Conservation (phyloP, 2,113 vertebrate species). For the Microtus ochrogaster region DNA sequence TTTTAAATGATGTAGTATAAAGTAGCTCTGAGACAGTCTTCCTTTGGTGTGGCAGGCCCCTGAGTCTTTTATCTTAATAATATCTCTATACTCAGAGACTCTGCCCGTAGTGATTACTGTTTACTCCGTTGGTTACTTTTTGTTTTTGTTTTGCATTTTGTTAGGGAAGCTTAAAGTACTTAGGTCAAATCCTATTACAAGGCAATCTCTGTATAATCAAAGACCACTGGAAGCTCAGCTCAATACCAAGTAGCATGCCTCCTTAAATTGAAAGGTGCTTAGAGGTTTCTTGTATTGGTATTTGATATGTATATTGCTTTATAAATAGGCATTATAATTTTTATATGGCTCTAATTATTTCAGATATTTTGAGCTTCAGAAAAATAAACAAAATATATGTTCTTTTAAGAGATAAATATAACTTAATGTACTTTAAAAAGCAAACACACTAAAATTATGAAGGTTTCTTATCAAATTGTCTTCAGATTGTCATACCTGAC, state of each 20-base stretch:
- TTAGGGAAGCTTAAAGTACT: conserved; percentile 64
- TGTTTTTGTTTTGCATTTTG: conserved; percentile 71
- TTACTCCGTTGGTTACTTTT: conserved; percentile 74
- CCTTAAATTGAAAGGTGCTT: conserved; percentile 46
- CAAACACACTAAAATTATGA: conserved; percentile 51
- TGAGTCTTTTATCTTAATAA: conserved; percentile 69
- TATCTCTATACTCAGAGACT: conserved; percentile 69
- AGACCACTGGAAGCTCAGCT: conserved; percentile 57
- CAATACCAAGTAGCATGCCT: conserved; percentile 44
- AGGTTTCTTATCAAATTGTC: conserved; percentile 58
- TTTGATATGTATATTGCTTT: conserved; percentile 68
- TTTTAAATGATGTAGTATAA: conserved; percentile 75
- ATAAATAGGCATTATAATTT: conserved; percentile 66
- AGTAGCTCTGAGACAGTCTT: conserved; percentile 72
- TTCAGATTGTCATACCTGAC: conserved; percentile 54
- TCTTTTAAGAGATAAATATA: conserved; percentile 61
- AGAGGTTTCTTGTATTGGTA: conserved; percentile 73
- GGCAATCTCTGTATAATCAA: conserved; percentile 66
- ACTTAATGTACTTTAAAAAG: conserved; percentile 60
- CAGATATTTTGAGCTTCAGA: conserved; percentile 62
- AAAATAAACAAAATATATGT: conserved; percentile 35
- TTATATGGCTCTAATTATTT: conserved; percentile 66
- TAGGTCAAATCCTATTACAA: conserved; percentile 63
- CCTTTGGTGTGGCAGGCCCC: conserved; percentile 77
- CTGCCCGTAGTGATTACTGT: conserved; percentile 57